Evolutionary conservation across 1,140 invertebrate species (phyloP).

Genomic region (Hirudo medicinalis): DNA sequence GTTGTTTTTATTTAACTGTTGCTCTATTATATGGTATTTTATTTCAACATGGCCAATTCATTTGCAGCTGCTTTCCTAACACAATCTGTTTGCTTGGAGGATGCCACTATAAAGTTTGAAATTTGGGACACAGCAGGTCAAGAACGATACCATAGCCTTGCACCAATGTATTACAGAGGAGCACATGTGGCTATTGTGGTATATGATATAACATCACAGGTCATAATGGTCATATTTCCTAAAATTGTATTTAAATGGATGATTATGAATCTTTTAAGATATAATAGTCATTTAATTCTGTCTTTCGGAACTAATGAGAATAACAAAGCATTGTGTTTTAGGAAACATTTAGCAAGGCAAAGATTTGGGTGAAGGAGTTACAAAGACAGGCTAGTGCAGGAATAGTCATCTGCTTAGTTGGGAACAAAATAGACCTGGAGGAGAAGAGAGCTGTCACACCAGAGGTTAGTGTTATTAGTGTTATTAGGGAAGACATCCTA

Average conservation of each 20-base stretch:
- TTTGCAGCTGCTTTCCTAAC: constrained; percentile 86
- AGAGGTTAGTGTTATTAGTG: neutral
- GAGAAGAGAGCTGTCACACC: constrained; percentile 19
- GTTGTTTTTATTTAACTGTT: neutral
- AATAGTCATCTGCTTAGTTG: constrained; percentile 92
- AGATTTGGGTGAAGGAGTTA: constrained; percentile 94
- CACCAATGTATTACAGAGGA: constrained; percentile 97
- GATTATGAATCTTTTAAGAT: neutral
- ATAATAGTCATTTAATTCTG: neutral
- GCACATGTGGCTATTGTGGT: constrained; percentile 98
- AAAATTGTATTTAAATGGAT: neutral
- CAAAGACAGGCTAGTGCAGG: constrained; percentile 86
- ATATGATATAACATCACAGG: constrained; percentile 98
- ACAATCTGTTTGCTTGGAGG: constrained; percentile 95
- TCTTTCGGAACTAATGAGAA: neutral
- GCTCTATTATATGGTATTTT: too few species aligned
- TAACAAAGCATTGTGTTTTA: constrained; percentile 32
- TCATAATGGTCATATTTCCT: neutral
- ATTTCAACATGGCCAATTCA: neutral
- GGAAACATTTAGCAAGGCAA: constrained; percentile 91
- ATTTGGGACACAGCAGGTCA: constrained; percentile 75
- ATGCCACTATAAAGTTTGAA: constrained; percentile 98
- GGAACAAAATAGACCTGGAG: constrained; percentile 36
- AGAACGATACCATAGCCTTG: constrained; percentile 94
- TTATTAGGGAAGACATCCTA: too few species aligned